phyloP scores from a whole-genome alignment of 2,888 invertebrate genomes.

The Xanthostigma xanthostigma region DNA sequence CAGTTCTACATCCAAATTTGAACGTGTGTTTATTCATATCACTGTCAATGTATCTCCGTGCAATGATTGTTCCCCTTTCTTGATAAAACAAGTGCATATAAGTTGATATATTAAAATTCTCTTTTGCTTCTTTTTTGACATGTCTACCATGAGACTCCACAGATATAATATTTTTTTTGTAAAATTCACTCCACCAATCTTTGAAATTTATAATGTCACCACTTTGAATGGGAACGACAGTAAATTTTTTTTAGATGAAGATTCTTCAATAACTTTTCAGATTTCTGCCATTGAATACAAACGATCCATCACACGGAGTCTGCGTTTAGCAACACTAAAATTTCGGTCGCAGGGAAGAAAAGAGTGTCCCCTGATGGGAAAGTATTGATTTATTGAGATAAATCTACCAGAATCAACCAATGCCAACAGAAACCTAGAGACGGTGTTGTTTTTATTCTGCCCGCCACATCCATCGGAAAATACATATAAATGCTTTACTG shows the following conservation, averaged over 20 bases:
- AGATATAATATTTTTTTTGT: conserved; percentile 9
- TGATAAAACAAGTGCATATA: conserved; percentile 8
- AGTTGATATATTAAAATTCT: conserved; percentile 6
- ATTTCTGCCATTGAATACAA: no score
- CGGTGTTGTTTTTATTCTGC: conserved; percentile 7
- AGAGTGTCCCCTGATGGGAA: conserved; percentile 5
- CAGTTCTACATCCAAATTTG: not conserved
- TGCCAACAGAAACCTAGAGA: conserved; percentile 1
- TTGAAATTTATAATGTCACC: conserved; percentile 9
- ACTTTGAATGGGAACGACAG: conserved; percentile 8
- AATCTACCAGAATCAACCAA: conserved; percentile 3
- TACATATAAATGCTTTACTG: conserved; percentile 10
- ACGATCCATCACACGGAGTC: no score
- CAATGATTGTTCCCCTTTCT: not conserved
- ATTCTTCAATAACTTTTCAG: no score
- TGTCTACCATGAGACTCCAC: conserved; percentile 3
- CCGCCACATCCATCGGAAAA: conserved; percentile 3
- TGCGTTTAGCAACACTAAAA: no score
- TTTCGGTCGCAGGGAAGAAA: conserved; percentile 4
- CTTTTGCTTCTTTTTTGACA: conserved; percentile 6
- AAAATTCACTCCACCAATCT: conserved; percentile 10
- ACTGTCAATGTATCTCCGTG: conserved; percentile 5
- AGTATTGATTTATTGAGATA: conserved; percentile 5
- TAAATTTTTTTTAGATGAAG: conserved; percentile 2
- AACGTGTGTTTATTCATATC: not conserved